Evolutionary conservation across 1,140 invertebrate genomes (phyloP), one percentile per base, ranked within the genome.

Genomic region (Bombus pascuorum): DNA sequence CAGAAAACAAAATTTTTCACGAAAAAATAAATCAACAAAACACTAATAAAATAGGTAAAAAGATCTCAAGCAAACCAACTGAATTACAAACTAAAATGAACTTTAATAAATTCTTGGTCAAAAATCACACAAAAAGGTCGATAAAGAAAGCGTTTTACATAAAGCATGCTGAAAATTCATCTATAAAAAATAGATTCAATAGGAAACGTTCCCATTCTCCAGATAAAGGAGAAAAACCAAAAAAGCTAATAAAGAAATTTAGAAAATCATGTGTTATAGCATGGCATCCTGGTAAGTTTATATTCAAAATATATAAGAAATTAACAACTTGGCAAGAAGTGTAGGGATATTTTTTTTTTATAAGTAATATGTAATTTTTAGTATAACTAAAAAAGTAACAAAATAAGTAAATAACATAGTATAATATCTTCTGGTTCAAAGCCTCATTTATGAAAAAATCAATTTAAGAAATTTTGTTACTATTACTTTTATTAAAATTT

Each of bases 211-310:
- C 87, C 3, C 88, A 81, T 77, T 87, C 91, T 1, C 92, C 91
- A 5, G 92, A 93, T 0, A 89, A 47, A 57, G 83, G 85, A 42
- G 86, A 89, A 66, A 42, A 37, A 9, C 65, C 87, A 2, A 89
- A 91, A 10, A 93, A 93, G 47, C 47, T 89, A 0, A n/a, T 71
- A 0, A 91, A 92, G 28, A 94, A 91, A 47, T 91, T 89, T n/a
- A 80, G 74, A 28, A 90, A 90, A 59, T 34, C 65, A 53, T 70
- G 39, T 59, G 4, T 18, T 37, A 93, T 91, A 65, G 79, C 89
- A 6, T 90, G 89, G 86, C 70, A 92, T 6, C 25, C 78, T 32
- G 88, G 88, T 90, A 89, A 87, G 84, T 89, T 83, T 25, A 37
- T 34, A 47, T 37, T 32, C 18, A 34, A 53, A 28, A 18, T 18